phyloP scores from a whole-genome alignment of 2,113 vertebrate species.

The Silurus asotus region DNA sequence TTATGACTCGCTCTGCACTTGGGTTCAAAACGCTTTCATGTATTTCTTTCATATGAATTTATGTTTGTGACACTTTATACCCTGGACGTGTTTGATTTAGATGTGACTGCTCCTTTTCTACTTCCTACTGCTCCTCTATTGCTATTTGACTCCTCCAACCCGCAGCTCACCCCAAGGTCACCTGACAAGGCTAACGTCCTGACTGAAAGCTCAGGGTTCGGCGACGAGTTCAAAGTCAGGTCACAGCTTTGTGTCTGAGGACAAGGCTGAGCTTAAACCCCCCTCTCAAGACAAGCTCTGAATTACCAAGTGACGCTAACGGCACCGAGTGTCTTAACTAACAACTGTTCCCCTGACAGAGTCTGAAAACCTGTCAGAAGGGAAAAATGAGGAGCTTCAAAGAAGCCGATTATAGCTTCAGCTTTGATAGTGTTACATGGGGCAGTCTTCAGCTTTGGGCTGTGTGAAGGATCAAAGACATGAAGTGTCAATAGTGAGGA shows the following conservation, averaged over 20 bases:
- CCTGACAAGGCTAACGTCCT: slow-evolving; percentile 37
- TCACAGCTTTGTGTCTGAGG: slow-evolving; percentile 39
- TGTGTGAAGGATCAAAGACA: slow-evolving; percentile 10
- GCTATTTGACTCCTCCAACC: slow-evolving; percentile 53
- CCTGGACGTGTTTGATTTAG: not conserved
- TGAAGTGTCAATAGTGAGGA: slow-evolving; percentile 2
- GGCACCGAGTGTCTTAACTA: slow-evolving; percentile 41
- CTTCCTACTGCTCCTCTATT: slow-evolving; percentile 31
- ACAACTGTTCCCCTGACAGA: slow-evolving; percentile 39
- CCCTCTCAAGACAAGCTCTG: slow-evolving; percentile 43
- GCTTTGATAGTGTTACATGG: slow-evolving; percentile 59
- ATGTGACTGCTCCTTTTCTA: slow-evolving; percentile 18
- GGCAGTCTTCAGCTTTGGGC: slow-evolving; percentile 49
- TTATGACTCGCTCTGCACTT: not conserved
- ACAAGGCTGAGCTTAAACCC: slow-evolving; percentile 15
- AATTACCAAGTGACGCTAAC: slow-evolving; percentile 59
- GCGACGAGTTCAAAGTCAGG: slow-evolving; percentile 48
- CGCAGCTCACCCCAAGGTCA: slow-evolving; percentile 38
- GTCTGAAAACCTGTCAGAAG: slow-evolving; percentile 33
- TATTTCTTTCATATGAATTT: too few species aligned
- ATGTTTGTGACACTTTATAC: not conserved
- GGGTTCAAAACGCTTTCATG: not conserved
- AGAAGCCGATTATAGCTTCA: slow-evolving; percentile 31
- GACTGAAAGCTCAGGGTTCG: slow-evolving; percentile 33
- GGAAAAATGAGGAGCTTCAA: slow-evolving; percentile 46